phyloP scores from a whole-genome alignment of 2,113 vertebrate genomes.

The Electrona antarctica region DNA sequence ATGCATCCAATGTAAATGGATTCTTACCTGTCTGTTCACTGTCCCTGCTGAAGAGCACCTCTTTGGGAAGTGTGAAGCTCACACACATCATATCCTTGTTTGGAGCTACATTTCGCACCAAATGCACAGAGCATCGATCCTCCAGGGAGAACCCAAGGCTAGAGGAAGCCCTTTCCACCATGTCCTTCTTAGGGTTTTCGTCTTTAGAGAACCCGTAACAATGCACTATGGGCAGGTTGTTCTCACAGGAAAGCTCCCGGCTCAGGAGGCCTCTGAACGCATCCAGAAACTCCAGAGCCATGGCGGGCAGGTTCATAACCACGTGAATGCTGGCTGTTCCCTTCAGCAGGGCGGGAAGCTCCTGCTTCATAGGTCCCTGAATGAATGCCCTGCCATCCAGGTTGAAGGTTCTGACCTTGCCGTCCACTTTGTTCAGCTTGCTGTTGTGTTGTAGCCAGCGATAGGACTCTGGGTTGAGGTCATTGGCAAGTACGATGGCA shows the following conservation, averaged over 20 bases:
- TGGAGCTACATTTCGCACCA: constrained; percentile 93
- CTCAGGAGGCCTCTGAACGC: constrained; percentile 84
- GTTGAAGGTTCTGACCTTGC: constrained; percentile 84
- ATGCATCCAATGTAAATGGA: neutral
- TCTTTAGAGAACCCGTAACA: constrained; percentile 95
- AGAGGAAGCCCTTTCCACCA: constrained; percentile 78
- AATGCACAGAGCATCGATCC: constrained; percentile 80
- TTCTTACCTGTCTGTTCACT: constrained; percentile 76
- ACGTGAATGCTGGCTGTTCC: constrained; percentile 79
- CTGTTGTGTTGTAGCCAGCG: constrained; percentile 92
- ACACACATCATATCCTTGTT: constrained; percentile 98
- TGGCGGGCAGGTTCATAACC: constrained; percentile 94
- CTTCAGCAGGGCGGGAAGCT: constrained; percentile 79
- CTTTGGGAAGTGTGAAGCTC: constrained; percentile 84
- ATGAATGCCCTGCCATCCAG: constrained; percentile 93
- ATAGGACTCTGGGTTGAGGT: constrained; percentile 94
- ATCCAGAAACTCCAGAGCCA: constrained; percentile 90
- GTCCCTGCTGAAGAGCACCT: constrained; percentile 80
- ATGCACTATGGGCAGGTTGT: constrained; percentile 85
- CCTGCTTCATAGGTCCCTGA: constrained; percentile 83
- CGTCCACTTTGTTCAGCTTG: constrained; percentile 89
- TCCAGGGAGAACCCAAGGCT: constrained; percentile 80
- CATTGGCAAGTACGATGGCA: constrained; percentile 88
- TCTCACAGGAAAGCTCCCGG: constrained; percentile 23
- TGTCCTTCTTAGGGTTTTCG: constrained; percentile 80